Evolutionary conservation across 2,797 vertebrate genomes (phyloP).

Genomic region (Ibycter americanus): DNA sequence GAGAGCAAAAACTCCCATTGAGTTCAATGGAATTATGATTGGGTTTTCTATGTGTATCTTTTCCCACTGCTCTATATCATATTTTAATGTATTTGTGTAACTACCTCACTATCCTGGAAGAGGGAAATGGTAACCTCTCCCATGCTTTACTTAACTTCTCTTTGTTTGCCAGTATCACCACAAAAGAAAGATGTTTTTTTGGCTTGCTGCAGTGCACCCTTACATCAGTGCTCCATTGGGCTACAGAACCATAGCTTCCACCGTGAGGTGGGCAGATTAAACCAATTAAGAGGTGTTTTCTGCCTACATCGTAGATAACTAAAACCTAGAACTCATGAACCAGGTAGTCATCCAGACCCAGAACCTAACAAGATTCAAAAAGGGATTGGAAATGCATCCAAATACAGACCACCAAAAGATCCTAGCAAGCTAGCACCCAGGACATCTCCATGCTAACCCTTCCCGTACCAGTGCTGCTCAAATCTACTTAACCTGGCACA

Average conservation of each 20-base stretch:
- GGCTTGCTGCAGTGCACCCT: neutral
- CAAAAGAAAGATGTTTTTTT: neutral
- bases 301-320: neutral
- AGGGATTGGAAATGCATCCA: neutral
- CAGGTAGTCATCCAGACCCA: neutral
- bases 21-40: neutral
- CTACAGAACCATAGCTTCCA: neutral
- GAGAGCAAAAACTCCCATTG: neutral
- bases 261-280: neutral
- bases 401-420: neutral
- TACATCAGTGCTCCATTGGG: accelerated
- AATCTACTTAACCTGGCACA: neutral
- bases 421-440: neutral
- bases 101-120: neutral
- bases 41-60: neutral
- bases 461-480: neutral
- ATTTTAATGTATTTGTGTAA: neutral
- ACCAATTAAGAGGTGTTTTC: neutral
- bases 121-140: neutral
- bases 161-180: neutral
- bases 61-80: neutral
- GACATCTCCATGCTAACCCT: neutral
- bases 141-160: neutral
- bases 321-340: neutral
- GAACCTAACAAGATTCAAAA: neutral